Base-by-base conservation (phyloP, 2,888 invertebrate genomes). In the Drosophila paramelanica region DNA sequence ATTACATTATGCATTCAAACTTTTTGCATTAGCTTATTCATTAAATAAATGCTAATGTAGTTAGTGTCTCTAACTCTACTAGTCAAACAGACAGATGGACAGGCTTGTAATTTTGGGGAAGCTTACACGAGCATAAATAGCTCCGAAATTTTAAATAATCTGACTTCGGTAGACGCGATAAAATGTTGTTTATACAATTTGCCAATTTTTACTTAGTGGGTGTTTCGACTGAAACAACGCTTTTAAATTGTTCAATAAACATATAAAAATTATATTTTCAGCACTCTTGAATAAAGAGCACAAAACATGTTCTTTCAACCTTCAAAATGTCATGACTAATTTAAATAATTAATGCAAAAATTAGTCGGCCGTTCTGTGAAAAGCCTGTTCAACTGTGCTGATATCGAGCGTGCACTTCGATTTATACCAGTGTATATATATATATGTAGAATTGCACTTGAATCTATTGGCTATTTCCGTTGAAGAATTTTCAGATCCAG, bases 251-350 rank as follows among this genome's bases (percentile, higher is more conserved):
- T 36, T 36, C 13, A 36, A 36, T 36, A 36, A 36, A 33, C 1
- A 36, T 36, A 13, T 3, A 36, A 36, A 36, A 36, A 36, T 36
- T 36, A 13, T 36, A 13, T 36, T 36, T 13, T 36, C 13, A 13
- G 36, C 36, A 11, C 4, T 33, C 33, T 33, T 33, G 3, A 1
- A 11, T 33, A 4, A 33, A 33, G 33, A 33, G 33, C 11, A 33
- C 10, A 33, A 36, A 36, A 38, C 17, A 8, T 25, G 53, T 36
- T 55, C 14, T 45, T 13, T 55, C 45, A 17, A 45, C 45, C 45
- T 55, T 55, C 36, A 45, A 25, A 45, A 27, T 25, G 36, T n/a
- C 25, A 25, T 55, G 45, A 55, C 36, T 45, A 45, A 55, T 20
- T 36, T 13, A 6, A 38, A 17, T 45, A 36, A 36, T 13, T 25